phyloP scores from a whole-genome alignment of 2,888 invertebrate species.

The Xylocampa areola region DNA sequence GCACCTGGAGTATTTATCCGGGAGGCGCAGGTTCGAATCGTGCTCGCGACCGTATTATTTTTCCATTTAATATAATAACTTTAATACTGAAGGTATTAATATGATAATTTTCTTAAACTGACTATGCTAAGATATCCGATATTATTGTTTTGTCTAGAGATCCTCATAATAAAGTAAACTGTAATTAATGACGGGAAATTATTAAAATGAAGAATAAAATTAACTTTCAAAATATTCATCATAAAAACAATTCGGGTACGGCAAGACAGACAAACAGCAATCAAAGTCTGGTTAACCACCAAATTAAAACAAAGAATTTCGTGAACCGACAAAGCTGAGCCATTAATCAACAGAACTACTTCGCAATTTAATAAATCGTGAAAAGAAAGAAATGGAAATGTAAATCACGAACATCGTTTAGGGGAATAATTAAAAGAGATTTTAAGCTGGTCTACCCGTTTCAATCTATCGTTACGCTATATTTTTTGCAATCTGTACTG shows the following conservation, averaged over 20 bases:
- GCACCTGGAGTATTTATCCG: too few relatives aligned
- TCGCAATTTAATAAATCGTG: constrained; percentile 50
- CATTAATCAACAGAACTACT: constrained; percentile 59
- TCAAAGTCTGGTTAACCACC: constrained; percentile 30
- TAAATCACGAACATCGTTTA: constrained; percentile 44
- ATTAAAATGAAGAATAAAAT: constrained; percentile 39
- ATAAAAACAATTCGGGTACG: constrained; percentile 27
- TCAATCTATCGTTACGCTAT: constrained; percentile 27
- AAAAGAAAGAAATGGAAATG: constrained; percentile 41
- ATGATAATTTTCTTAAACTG: too few relatives aligned
- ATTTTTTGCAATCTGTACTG: constrained; percentile 22
- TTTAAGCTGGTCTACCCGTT: constrained; percentile 20
- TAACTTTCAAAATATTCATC: constrained; percentile 27
- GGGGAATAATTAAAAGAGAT: constrained; percentile 49
- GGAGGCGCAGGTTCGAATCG: too few relatives aligned
- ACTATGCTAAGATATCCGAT: too few relatives aligned
- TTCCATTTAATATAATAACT: too few relatives aligned
- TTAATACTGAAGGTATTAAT: too few relatives aligned
- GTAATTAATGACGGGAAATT: constrained; percentile 17
- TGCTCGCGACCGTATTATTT: too few relatives aligned
- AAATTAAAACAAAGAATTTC: constrained; percentile 37
- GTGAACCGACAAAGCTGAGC: constrained; percentile 28
- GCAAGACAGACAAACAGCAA: constrained; percentile 11
- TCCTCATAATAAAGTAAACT: too few relatives aligned
- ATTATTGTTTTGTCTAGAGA: too few relatives aligned